Conservation (phyloP, 37 sponge, comb jelly and placozoan genomes). For the Eunapius fragilis region DNA sequence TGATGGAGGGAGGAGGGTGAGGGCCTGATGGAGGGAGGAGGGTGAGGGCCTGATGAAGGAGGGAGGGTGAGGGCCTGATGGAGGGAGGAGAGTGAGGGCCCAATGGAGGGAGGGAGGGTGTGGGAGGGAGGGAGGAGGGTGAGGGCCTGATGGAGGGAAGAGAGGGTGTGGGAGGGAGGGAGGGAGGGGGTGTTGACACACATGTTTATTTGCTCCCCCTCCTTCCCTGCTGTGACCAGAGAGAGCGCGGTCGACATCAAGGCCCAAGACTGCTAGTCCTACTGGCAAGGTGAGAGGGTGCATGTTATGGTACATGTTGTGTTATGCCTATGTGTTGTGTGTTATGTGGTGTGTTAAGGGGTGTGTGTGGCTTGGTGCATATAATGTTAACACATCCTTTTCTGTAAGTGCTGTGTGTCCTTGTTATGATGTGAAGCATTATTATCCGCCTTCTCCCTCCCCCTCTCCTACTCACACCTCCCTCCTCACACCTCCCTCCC, state of each 20-base stretch:
- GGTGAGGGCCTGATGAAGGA: no score
- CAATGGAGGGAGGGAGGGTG: background rate
- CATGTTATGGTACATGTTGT: no score
- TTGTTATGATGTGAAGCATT: no score
- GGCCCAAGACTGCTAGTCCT: constrained; percentile 35
- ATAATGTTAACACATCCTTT: no score
- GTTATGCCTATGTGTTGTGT: no score
- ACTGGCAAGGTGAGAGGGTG: constrained; percentile 35
- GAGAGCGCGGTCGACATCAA: background rate
- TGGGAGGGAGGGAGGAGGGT: background rate
- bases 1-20: background rate
- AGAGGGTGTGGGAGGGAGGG: background rate
- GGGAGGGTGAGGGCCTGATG: no score
- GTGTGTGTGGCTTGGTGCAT: no score
- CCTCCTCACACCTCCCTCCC: no score
- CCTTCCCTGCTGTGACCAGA: background rate
- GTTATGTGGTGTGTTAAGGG: no score
- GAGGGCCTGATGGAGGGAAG: background rate
- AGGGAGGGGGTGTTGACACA: background rate
- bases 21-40: background rate
- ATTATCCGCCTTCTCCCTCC: no score
- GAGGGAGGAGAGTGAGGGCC: background rate
- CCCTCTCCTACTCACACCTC: no score
- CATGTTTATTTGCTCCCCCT: background rate
- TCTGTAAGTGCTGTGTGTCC: no score